These are phyloP conservation scores for Cheilosia soror DNA, from an alignment of 2,888 invertebrate genomes.

Conservation along the genomic window DNA sequence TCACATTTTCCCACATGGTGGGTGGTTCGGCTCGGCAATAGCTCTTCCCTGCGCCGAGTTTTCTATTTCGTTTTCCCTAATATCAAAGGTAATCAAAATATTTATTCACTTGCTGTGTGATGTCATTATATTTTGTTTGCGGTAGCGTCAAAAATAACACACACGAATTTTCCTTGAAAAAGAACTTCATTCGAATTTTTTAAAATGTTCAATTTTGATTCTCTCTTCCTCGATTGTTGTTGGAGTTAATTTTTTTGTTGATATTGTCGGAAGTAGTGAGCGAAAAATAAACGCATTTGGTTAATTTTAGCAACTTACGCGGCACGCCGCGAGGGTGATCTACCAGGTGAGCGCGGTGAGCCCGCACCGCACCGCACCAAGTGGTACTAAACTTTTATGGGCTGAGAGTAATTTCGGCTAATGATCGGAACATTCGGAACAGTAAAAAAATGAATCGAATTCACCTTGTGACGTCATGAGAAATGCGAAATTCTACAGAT, in stretches of 20 bases:
- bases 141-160: slow-evolving; percentile 43
- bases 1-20: slow-evolving; percentile 44
- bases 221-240: slow-evolving; percentile 3
- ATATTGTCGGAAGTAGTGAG: slow-evolving; percentile 45
- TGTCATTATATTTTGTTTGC: slow-evolving; percentile 58
- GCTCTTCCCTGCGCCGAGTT: slow-evolving; percentile 25
- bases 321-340: slow-evolving; percentile 27
- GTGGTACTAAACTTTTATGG: slow-evolving; percentile 44
- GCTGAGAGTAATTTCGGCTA: slow-evolving; percentile 31
- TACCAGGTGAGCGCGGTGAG: slow-evolving; percentile 38
- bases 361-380: slow-evolving; percentile 36
- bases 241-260: neutral
- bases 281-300: slow-evolving; percentile 41
- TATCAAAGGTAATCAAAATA: slow-evolving; percentile 61
- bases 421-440: slow-evolving; percentile 3
- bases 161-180: slow-evolving; percentile 43
- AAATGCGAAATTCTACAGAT: slow-evolving; percentile 21
- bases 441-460: slow-evolving; percentile 25
- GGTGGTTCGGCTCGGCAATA: slow-evolving; percentile 30
- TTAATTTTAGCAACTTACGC: slow-evolving; percentile 50
- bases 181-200: slow-evolving; percentile 36
- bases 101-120: slow-evolving; percentile 58
- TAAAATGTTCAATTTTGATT: slow-evolving; percentile 6
- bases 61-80: slow-evolving; percentile 17
- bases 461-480: slow-evolving; percentile 48